phyloP scores from a whole-genome alignment of 2,888 invertebrate species.

The Hydroisotoma schaefferi region DNA sequence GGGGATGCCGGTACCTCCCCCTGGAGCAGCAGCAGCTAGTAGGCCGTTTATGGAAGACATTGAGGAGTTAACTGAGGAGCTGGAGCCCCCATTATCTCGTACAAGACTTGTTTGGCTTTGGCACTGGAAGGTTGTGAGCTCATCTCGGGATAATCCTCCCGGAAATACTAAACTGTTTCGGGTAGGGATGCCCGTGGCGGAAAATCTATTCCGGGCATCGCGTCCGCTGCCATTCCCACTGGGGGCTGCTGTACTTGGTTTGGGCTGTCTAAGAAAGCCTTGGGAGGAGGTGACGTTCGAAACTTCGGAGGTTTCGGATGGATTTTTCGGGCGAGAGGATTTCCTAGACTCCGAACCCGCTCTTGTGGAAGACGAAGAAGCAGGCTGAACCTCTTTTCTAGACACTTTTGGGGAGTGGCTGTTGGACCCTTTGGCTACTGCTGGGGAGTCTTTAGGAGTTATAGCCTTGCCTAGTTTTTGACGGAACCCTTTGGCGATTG shows the following conservation, averaged over 20 bases:
- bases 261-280: slow-evolving; percentile 42
- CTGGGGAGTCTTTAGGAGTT: slow-evolving; percentile 34
- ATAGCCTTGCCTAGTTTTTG: slow-evolving; percentile 47
- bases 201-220: slow-evolving; percentile 41
- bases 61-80: slow-evolving; percentile 29
- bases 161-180: slow-evolving; percentile 41
- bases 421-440: slow-evolving; percentile 19
- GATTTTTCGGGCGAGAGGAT: not conserved
- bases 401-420: slow-evolving; percentile 29
- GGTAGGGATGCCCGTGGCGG: slow-evolving; percentile 45
- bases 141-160: slow-evolving; percentile 11
- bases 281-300: slow-evolving; percentile 3
- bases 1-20: slow-evolving; percentile 68
- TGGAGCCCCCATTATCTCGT: slow-evolving; percentile 13
- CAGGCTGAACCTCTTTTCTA: slow-evolving; percentile 23
- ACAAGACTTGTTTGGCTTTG: slow-evolving; percentile 16
- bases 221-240: slow-evolving; percentile 13
- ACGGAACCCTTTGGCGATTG: slow-evolving; percentile 47
- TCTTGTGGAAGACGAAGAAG: slow-evolving; percentile 21
- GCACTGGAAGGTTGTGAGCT: no score
- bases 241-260: slow-evolving; percentile 22
- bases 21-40: slow-evolving; percentile 38
- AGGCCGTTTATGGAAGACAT: slow-evolving; percentile 35
- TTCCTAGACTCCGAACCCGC: not conserved
- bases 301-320: not conserved